Base-by-base conservation (phyloP, 2,888 invertebrate genomes). In the Sisyra terminalis region DNA sequence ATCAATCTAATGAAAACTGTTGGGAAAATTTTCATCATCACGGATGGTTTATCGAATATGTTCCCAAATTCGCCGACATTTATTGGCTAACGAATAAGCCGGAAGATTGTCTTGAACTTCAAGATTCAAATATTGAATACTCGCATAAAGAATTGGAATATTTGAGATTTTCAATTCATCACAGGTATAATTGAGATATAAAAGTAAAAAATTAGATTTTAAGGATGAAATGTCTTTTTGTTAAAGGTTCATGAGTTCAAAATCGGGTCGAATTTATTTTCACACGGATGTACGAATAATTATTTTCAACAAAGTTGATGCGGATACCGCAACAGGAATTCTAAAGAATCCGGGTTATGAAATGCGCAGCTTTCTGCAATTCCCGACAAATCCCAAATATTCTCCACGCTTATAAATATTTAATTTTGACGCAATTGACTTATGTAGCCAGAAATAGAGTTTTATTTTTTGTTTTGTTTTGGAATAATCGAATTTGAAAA, bases 1-100 rank as follows among this genome's bases (percentile, higher is more conserved):
- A 82, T 94, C 66, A 97, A 97, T 72, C 96, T 96, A 0, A 78
- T 92, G 65, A 90, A 90, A 50, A 93, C 93, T 3, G 90, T 96
- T 45, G 92, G 96, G 34, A 78, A 78, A 66, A 94, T 97, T 90
- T 97, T 96, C 71, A 90, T 96, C 49, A 86, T 96, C 51, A 75
- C 86, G 57, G 94, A 96, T 65, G 88, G 94, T 66, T 75, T 96
- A 59, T 73, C 76, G 11, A 83, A 87, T 58, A 97, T 97, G 96
- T 96, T 96, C 48, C 71, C 86, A 39, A 73, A 81, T 65, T 86
- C 88, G 53, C 80, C 88, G 57, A 97, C 96, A 29, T 96, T 97
- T 67, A 76, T 97, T 49, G 73, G 96, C 5, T 96, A 97, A 69
- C 71, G 94, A 50, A 92, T 93, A 29, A 70, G 75, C 85, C 86